Percentiles rank a stretch among this genome's conserved stretches.
Evolutionary conservation across 2,113 vertebrate genomes (phyloP).

Genomic region (Collichthys lucidus): DNA sequence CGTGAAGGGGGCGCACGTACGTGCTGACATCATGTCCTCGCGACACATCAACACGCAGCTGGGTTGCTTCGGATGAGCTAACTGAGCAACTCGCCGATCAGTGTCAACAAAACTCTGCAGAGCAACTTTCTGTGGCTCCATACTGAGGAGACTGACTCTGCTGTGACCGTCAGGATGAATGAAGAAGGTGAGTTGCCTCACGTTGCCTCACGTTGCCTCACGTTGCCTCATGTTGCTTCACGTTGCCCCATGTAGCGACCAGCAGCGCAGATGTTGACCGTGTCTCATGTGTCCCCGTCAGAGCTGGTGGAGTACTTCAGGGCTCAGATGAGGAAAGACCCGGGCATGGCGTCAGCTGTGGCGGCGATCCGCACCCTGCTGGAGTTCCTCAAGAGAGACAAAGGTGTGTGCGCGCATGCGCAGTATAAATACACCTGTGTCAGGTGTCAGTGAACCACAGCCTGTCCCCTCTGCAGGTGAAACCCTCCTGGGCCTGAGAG

Average conservation of each 20-base stretch:
- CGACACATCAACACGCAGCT: slow-evolving; percentile 59
- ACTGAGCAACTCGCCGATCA: background rate
- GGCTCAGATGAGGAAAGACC: slow-evolving; percentile 89
- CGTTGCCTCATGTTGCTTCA: too few species aligned
- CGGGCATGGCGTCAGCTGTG: slow-evolving; percentile 93
- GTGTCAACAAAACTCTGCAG: background rate
- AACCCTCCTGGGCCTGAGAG: slow-evolving; percentile 93
- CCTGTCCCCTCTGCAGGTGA: slow-evolving; percentile 78
- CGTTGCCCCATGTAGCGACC: too few species aligned
- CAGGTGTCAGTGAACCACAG: background rate
- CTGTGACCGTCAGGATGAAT: slow-evolving; percentile 67
- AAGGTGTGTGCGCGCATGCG: slow-evolving; percentile 64
- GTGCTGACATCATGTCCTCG: slow-evolving; percentile 53
- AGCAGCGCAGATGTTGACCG: background rate
- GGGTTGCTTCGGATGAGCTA: background rate
- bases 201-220: accelerated
- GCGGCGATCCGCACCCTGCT: slow-evolving; percentile 93
- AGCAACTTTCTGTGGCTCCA: background rate
- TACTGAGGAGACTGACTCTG: background rate
- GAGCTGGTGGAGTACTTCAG: slow-evolving; percentile 93
- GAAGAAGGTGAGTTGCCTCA: slow-evolving; percentile 72
- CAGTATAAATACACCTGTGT: background rate
- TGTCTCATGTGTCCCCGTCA: slow-evolving; percentile 51
- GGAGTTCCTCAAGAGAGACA: slow-evolving; percentile 92
- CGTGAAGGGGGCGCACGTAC: background rate